Percentiles rank a stretch among this genome's conserved stretches.
Evolutionary conservation across 1,140 invertebrate genomes (phyloP).

Genomic region (Apis mellifera): Amel_HAv3.1 CM009937.2:12522501-12523000

Average conservation of each 20-base stretch:
- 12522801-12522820: slow-evolving; percentile 4
- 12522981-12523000: neutral
- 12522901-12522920: neutral
- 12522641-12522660: neutral
- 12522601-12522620: neutral
- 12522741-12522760: slow-evolving; percentile 29
- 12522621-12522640: neutral
- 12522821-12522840: slow-evolving; percentile 28
- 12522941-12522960: slow-evolving; percentile 19
- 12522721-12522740: slow-evolving; percentile 39
- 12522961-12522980: no score
- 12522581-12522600: slow-evolving; percentile 8
- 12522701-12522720: slow-evolving; percentile 37
- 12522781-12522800: slow-evolving; percentile 13
- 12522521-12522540: slow-evolving; percentile 32
- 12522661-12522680: neutral
- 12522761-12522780: slow-evolving; percentile 11
- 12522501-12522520: slow-evolving; percentile 40
- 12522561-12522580: slow-evolving; percentile 5
- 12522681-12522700: neutral
- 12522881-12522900: neutral
- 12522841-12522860: slow-evolving; percentile 12
- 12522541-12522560: slow-evolving; percentile 9
- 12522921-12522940: slow-evolving; percentile 17
- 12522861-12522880: neutral